Evolutionary conservation across 2,113 vertebrate species (phyloP), one percentile per base, ranked within the genome.

Genomic region (Tragelaphus buxtoni): DNA sequence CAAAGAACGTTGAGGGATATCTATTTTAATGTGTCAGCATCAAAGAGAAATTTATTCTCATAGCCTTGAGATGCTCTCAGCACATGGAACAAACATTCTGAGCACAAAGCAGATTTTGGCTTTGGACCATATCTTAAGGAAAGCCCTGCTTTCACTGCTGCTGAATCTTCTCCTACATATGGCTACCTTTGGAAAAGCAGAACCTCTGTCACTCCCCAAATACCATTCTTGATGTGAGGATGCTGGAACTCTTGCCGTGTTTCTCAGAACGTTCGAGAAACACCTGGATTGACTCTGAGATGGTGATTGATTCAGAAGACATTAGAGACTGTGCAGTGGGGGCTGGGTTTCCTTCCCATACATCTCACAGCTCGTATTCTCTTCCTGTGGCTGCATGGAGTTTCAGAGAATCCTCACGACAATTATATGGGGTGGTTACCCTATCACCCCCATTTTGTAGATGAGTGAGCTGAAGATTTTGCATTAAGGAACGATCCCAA

Each of bases 1-100:
- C 60, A 97, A 92, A 97, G 91, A 85, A 95, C 8, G 4, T 30
- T 60, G 90, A 82, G 28, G 53, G 51, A 51, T 55, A 93, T 96
- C 80, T 91, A 85, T 88, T 94, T 91, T 92, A 95, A 92, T 80
- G 69, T 88, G 93, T 90, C 49, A 92, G 58, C 87, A 94, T 95
- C 80, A 82, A 81, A 91, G 53, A 89, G 58, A 76, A 61, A 89
- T 89, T 72, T 95, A 90, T 86, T 80, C 69, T 94, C 47, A 42
- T 26, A 58, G 88, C 82, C 76, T 90, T 3, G 8, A 60, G 87
- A 95, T 88, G 77, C 53, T 95, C 35, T 72, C 60, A 74, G 45
- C 22, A 81, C 47, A 26, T 2, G 42, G 32, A 92, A 58, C 55
- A 93, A 87, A 95, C 45, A 39, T 39, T 95, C 45, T 26, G 81